Percentiles rank a stretch among this genome's conserved stretches.
These are phyloP conservation scores for Ctenodactylus gundi DNA, from an alignment of 2,113 vertebrate species.

Conservation along the genomic window DNA sequence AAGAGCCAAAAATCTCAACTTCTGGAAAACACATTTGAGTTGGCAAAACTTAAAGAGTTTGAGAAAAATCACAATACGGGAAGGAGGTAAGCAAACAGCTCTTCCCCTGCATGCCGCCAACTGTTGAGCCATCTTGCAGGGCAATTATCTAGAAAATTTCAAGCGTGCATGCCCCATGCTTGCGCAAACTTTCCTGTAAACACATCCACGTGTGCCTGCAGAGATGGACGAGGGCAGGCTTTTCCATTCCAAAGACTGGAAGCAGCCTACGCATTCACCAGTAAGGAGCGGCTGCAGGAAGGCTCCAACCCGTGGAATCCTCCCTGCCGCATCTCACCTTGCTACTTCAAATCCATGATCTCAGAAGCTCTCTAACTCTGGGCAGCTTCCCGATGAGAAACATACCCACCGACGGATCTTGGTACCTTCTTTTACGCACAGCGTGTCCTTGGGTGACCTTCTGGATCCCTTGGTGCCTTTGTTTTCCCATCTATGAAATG, in stretches of 20 bases:
- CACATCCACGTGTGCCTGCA: background rate
- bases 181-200: background rate
- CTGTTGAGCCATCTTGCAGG: background rate
- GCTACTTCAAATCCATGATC: background rate
- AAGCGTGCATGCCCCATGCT: background rate
- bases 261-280: background rate
- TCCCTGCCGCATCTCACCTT: background rate
- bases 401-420: fast-evolving
- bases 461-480: background rate
- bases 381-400: background rate
- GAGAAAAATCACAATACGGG: background rate
- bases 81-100: background rate
- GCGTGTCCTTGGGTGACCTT: background rate
- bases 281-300: background rate
- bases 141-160: background rate
- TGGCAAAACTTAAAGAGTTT: background rate
- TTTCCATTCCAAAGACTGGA: background rate
- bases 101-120: fast-evolving
- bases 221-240: background rate
- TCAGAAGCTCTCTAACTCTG: background rate
- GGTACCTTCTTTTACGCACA: background rate
- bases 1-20: background rate
- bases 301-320: background rate
- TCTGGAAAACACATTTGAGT: background rate
- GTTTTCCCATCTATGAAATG: background rate